These are phyloP conservation scores for Homarus gammarus DNA, from an alignment of 2,888 invertebrate species.

Conservation along the genomic window DNA sequence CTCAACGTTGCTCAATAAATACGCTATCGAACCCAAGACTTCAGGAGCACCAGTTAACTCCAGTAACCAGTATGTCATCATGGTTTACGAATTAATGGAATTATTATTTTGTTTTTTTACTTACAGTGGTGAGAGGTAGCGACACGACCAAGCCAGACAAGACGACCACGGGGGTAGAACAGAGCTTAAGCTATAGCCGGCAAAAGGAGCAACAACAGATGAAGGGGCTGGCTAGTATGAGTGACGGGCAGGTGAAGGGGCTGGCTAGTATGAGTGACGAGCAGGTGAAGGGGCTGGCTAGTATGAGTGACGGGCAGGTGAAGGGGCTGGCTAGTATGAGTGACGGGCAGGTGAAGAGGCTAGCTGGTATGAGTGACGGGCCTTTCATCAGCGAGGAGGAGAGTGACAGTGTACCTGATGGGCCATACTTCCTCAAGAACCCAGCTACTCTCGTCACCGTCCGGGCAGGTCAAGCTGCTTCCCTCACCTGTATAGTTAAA, in stretches of 20 bases:
- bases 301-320: background rate
- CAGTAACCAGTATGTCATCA: no score
- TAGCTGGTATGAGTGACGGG: background rate
- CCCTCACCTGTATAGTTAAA: conserved; percentile 61
- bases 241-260: background rate
- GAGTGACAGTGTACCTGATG: background rate
- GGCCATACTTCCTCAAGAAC: conserved; percentile 34
- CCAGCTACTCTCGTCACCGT: conserved; percentile 32
- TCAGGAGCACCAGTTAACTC: no score
- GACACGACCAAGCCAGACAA: no score
- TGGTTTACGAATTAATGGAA: no score
- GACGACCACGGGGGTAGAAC: no score
- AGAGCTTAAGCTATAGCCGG: no score
- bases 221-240: no score
- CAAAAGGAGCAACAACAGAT: no score
- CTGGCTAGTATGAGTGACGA: background rate
- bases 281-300: background rate
- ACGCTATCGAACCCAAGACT: no score
- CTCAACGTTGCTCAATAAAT: no score
- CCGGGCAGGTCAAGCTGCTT: conserved; percentile 57
- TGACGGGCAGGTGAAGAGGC: background rate
- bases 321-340: background rate
- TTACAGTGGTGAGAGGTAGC: no score
- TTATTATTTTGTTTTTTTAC: no score
- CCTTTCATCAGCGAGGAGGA: background rate